Percentiles rank a stretch among this genome's conserved stretches.
These are phyloP conservation scores for Drosophila seclusa DNA, from an alignment of 2,888 invertebrate genomes.

Conservation along the genomic window DNA sequence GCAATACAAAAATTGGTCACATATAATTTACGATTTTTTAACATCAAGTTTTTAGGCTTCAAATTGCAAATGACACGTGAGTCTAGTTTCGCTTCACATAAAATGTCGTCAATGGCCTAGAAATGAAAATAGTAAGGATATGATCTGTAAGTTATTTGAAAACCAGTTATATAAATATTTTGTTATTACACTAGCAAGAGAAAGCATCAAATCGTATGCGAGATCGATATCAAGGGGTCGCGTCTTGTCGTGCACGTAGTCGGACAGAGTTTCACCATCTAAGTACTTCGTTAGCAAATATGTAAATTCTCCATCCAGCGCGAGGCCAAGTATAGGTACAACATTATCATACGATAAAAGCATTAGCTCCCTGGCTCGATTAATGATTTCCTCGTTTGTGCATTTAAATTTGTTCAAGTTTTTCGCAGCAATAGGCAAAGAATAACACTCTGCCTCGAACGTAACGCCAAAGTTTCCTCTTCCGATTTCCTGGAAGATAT, in stretches of 20 bases:
- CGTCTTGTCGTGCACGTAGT: background rate
- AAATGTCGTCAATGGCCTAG: background rate
- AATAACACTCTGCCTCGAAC: background rate
- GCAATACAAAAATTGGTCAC: background rate
- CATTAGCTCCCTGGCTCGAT: background rate
- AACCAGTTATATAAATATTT: background rate
- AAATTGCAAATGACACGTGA: background rate
- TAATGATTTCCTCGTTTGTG: background rate
- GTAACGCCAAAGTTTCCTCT: background rate
- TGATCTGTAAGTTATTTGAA: background rate
- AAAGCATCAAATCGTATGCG: background rate
- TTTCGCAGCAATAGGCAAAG: background rate
- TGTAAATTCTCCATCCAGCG: background rate
- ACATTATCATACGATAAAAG: background rate
- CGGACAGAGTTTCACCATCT: background rate
- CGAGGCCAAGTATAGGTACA: background rate
- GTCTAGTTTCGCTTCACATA: background rate
- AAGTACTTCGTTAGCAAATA: background rate
- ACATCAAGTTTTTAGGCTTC: conserved; percentile 7
- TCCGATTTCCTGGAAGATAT: background rate
- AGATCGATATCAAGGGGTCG: background rate
- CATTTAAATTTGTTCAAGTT: too few species aligned
- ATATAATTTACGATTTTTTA: fast-evolving
- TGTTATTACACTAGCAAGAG: background rate
- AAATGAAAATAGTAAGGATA: background rate